Percentiles rank a stretch among this genome's conserved stretches.
Conservation (phyloP, 2,888 invertebrate species). For the Athalia rosae region DNA sequence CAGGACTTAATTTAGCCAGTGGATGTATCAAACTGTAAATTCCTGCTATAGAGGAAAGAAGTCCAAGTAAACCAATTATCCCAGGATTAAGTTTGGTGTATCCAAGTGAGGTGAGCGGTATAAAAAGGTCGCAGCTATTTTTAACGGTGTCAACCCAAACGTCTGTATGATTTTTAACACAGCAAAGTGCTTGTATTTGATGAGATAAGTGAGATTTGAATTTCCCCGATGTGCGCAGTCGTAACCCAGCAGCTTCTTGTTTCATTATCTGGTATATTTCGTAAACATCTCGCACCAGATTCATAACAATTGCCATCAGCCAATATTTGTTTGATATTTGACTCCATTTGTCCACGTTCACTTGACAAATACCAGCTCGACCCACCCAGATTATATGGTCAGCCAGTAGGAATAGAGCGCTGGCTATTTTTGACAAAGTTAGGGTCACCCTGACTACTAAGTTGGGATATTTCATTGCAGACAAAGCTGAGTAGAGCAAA, state of each 20-base stretch:
- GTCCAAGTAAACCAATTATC: conserved; percentile 85
- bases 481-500: conserved; percentile 84
- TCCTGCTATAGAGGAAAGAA: conserved; percentile 88
- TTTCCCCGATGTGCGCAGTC: conserved; percentile 64
- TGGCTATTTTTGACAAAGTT: conserved; percentile 86
- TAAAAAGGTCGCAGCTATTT: conserved; percentile 90
- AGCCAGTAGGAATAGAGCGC: conserved; percentile 86
- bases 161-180: conserved; percentile 76
- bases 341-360: conserved; percentile 86
- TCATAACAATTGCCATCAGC: conserved; percentile 88
- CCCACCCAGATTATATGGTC: conserved; percentile 93
- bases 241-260: conserved; percentile 55
- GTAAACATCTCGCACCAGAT: conserved; percentile 88
- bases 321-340: conserved; percentile 87
- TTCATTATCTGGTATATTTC: conserved; percentile 83
- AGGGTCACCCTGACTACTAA: conserved; percentile 81
- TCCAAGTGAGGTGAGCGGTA: conserved; percentile 89
- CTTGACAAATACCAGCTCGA: conserved; percentile 80
- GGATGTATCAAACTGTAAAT: conserved; percentile 86
- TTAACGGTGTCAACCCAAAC: conserved; percentile 89
- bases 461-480: conserved; percentile 84
- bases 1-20: conserved; percentile 83
- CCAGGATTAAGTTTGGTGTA: conserved; percentile 86
- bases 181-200: conserved; percentile 54
- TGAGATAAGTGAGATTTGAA: conserved; percentile 54